These are phyloP conservation scores for Schizotus pectinicornis DNA, from an alignment of 2,888 invertebrate species.

Conservation along the genomic window DNA sequence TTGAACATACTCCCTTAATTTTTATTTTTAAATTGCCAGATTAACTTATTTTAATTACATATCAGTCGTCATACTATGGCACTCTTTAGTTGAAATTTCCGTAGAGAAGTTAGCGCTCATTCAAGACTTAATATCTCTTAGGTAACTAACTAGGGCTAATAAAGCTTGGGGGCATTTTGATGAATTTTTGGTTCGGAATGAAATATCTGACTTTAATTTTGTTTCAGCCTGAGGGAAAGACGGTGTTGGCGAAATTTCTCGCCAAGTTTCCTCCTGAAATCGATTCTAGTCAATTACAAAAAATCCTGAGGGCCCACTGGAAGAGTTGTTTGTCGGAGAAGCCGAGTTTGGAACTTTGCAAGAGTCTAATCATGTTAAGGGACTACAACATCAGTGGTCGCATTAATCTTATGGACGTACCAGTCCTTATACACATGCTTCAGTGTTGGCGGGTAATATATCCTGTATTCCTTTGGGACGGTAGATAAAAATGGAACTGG, in stretches of 20 bases:
- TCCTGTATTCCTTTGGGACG: not conserved
- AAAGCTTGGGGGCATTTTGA: too few species aligned
- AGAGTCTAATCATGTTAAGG: conserved; percentile 71
- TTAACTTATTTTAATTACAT: too few species aligned
- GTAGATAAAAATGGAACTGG: not conserved
- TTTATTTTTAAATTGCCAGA: too few species aligned
- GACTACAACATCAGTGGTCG: conserved; percentile 71
- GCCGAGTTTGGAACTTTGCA: conserved; percentile 70
- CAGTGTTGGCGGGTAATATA: conserved; percentile 68
- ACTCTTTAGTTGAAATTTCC: too few species aligned
- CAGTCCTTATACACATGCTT: conserved; percentile 68
- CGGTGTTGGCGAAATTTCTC: conserved; percentile 60
- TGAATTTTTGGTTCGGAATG: too few species aligned
- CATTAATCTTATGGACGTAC: conserved; percentile 66
- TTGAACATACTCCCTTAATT: too few species aligned
- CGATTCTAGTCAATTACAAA: conserved; percentile 66
- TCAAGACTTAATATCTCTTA: too few species aligned
- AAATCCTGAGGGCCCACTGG: conserved; percentile 66
- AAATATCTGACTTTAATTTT: too few species aligned
- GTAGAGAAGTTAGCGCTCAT: too few species aligned
- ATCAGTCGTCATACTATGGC: too few species aligned
- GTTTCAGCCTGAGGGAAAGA: conserved; percentile 61
- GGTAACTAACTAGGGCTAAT: too few species aligned
- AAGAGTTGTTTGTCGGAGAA: conserved; percentile 64
- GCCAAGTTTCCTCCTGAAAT: conserved; percentile 67